Evolutionary conservation across 2,888 invertebrate species (phyloP).

Genomic region (Theodoxus fluviatilis): DNA sequence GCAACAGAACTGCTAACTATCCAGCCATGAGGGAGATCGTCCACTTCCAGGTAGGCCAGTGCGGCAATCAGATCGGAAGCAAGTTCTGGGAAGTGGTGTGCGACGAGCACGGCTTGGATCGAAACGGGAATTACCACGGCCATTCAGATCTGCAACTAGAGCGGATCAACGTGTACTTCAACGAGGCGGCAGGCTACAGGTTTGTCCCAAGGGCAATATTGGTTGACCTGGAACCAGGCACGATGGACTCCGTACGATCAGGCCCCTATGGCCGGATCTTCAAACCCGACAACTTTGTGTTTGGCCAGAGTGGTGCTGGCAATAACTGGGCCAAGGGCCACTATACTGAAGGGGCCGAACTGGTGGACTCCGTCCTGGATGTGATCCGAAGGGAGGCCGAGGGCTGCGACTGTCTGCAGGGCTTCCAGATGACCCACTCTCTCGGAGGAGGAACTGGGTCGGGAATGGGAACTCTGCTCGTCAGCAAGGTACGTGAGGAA

Average conservation of each 20-base stretch:
- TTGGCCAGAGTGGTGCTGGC: conserved; percentile 24
- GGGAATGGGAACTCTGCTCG: conserved; percentile 27
- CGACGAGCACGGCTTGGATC: conserved; percentile 31
- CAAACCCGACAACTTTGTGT: conserved; percentile 26
- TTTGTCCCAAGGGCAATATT: conserved; percentile 30
- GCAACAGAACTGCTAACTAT: no score
- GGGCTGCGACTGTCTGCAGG: conserved; percentile 27
- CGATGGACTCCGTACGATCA: conserved; percentile 18
- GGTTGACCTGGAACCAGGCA: conserved; percentile 26
- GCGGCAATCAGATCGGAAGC: conserved; percentile 26
- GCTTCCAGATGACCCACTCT: conserved; percentile 29
- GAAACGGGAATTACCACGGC: conserved; percentile 27
- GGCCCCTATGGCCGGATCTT: conserved; percentile 25
- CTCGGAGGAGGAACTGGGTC: conserved; percentile 28
- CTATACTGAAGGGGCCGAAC: conserved; percentile 27
- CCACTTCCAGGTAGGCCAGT: conserved; percentile 26
- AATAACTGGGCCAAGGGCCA: conserved; percentile 31
- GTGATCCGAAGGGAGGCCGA: conserved; percentile 24
- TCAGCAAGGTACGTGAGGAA: conserved; percentile 21
- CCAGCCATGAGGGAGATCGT: conserved; percentile 31
- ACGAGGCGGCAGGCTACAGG: conserved; percentile 26
- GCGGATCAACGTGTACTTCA: conserved; percentile 29
- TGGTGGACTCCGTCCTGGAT: conserved; percentile 13
- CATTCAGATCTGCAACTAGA: conserved; percentile 29
- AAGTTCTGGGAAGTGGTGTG: conserved; percentile 30